Conservation (phyloP, 1,140 invertebrate species). For the Aradophagus sp. region DNA sequence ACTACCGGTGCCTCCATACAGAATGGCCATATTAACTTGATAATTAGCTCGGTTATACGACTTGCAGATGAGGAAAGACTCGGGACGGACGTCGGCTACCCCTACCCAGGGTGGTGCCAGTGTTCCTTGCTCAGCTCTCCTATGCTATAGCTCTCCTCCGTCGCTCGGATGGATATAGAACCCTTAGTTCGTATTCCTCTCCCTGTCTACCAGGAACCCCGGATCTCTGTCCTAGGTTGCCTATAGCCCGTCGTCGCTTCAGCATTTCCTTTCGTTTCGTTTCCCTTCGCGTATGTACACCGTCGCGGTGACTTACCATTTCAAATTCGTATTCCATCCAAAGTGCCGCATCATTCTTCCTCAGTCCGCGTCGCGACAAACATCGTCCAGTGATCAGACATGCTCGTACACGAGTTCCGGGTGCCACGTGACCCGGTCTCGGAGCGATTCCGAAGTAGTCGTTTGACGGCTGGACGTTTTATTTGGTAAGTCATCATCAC, state of each 20-base stretch:
- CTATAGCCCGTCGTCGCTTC: slow-evolving; percentile 53
- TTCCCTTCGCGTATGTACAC: slow-evolving; percentile 53
- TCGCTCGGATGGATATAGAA: slow-evolving; percentile 76
- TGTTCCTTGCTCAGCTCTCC: slow-evolving; percentile 78
- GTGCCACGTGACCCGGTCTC: slow-evolving; percentile 24
- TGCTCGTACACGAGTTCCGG: slow-evolving; percentile 22
- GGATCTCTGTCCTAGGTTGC: slow-evolving; percentile 57
- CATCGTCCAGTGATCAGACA: slow-evolving; percentile 45
- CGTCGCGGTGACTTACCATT: slow-evolving; percentile 62
- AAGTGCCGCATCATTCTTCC: slow-evolving; percentile 75
- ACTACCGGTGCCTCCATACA: slow-evolving; percentile 76
- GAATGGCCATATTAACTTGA: slow-evolving; percentile 90
- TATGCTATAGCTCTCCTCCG: slow-evolving; percentile 77
- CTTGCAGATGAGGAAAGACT: slow-evolving; percentile 89
- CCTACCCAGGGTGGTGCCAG: slow-evolving; percentile 74
- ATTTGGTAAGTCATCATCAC: slow-evolving; percentile 13
- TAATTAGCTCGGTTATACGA: slow-evolving; percentile 92
- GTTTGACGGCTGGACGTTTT: no score
- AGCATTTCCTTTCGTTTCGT: slow-evolving; percentile 55
- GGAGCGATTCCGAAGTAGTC: no score
- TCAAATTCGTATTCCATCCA: slow-evolving; percentile 59
- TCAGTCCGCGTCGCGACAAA: slow-evolving; percentile 61
- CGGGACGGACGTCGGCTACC: slow-evolving; percentile 77
- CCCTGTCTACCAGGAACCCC: slow-evolving; percentile 73
- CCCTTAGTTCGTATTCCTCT: slow-evolving; percentile 75